Conservation (phyloP, 2,888 invertebrate species). For the Diarsia brunnea region DNA sequence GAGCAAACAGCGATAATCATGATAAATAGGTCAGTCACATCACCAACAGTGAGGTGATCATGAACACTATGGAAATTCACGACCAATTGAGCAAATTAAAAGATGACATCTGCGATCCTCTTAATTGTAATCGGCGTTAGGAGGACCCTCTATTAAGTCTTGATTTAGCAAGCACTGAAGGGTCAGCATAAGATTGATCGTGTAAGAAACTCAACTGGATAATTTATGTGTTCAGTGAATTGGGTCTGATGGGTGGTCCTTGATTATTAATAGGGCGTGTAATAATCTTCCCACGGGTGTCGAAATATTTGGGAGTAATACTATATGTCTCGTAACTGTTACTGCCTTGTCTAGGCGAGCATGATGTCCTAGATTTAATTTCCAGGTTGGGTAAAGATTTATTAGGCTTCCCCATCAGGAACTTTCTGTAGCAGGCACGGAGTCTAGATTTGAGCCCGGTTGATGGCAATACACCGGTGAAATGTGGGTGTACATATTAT, state of each 20-base stretch:
- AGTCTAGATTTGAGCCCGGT: no score
- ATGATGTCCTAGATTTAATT: no score
- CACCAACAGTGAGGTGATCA: constrained; percentile 65
- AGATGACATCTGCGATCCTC: constrained; percentile 66
- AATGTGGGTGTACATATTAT: no score
- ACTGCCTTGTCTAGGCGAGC: no score
- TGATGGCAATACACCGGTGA: no score
- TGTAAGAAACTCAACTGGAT: constrained; percentile 48
- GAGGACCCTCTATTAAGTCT: constrained; percentile 52
- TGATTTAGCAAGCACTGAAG: constrained; percentile 60
- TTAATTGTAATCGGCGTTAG: constrained; percentile 63
- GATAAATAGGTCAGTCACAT: constrained; percentile 79
- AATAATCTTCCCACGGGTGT: constrained; percentile 35
- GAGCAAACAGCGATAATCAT: constrained; percentile 74
- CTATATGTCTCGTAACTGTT: background rate
- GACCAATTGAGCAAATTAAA: constrained; percentile 73
- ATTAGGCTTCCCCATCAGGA: no score
- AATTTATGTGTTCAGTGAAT: constrained; percentile 55
- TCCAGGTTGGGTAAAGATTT: no score
- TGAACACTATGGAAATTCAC: constrained; percentile 60
- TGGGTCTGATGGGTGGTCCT: constrained; percentile 51
- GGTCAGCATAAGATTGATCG: constrained; percentile 63
- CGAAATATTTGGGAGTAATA: constrained; percentile 13
- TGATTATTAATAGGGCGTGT: constrained; percentile 33
- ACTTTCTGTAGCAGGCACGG: no score